Evolutionary conservation across 2,888 invertebrate species (phyloP), one percentile per base, ranked within the genome.

Genomic region (Pseudanteris insignis): DNA sequence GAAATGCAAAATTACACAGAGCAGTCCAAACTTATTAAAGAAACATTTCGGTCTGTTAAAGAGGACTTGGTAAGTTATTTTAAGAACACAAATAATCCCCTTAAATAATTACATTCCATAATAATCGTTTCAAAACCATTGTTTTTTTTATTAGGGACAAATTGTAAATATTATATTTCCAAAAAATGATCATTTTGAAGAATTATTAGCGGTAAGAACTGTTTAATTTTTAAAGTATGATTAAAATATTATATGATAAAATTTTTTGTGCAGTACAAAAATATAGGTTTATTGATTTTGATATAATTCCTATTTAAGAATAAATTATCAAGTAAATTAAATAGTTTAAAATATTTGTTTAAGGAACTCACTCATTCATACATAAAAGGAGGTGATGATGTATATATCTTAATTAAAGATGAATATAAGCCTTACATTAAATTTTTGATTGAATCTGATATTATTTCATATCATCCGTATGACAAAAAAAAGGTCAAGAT

Each of bases 331-430:
- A n/a, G n/a, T n/a, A n/a, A n/a, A n/a, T n/a, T n/a, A n/a, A n/a
- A n/a, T n/a, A n/a, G n/a, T n/a, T n/a, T n/a, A n/a, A n/a, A n/a
- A n/a, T n/a, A 18, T 18, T 18, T 18, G 18, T 18, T 18, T 3
- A 3, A 18, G 77, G 28, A 47, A 1, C 25, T 79, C n/a, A 69
- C 71, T 15, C 3, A 18, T 7, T 70, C 72, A 6, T 68, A 70
- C 32, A 25, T 32, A 4, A 70, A 64, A 61, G 76, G 74, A 1
- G 78, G 79, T n/a, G 74, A 79, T 46, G 71, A 78, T 6, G 25
- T 73, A 13, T 79, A 77, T 29, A 48, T 78, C 2, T 40, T 71
- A 13, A 46, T 77, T 4, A 40, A 6, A 2, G 51, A 66, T 1
- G 55, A 72, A 5, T 13, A 25, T 14, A 12, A 64, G 2, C 26